phyloP scores from a whole-genome alignment of 2,888 invertebrate species.

The Rhagonycha fulva region DNA sequence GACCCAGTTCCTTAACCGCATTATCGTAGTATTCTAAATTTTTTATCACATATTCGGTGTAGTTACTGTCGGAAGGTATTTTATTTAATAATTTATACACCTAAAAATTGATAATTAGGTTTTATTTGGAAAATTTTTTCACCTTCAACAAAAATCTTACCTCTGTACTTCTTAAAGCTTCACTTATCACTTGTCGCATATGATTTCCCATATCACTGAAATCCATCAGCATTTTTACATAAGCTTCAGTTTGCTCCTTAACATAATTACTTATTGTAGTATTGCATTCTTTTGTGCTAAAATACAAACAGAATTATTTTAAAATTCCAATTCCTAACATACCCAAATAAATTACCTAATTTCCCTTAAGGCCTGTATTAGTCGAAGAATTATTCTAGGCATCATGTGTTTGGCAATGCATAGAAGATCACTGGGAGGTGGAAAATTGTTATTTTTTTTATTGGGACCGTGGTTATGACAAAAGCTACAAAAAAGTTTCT shows the following conservation, averaged over 20 bases:
- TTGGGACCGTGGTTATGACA: slow-evolving; percentile 93
- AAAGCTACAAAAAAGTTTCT: slow-evolving; percentile 65
- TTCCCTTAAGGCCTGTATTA: slow-evolving; percentile 90
- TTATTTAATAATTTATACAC: slow-evolving; percentile 74
- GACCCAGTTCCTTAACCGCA: slow-evolving; percentile 77
- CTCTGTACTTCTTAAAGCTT: slow-evolving; percentile 86
- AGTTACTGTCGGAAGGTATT: slow-evolving; percentile 63
- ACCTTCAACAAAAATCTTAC: slow-evolving; percentile 49
- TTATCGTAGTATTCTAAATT: slow-evolving; percentile 78
- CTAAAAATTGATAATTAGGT: slow-evolving; percentile 53
- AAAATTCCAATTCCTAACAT: neutral
- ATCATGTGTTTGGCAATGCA: slow-evolving; percentile 93
- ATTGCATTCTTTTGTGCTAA: slow-evolving; percentile 54
- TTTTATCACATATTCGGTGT: slow-evolving; percentile 74
- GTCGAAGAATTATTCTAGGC: slow-evolving; percentile 86
- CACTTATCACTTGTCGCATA: slow-evolving; percentile 92
- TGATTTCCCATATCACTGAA: slow-evolving; percentile 96
- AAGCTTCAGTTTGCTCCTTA: slow-evolving; percentile 89
- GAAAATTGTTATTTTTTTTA: slow-evolving; percentile 69
- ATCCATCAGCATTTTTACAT: slow-evolving; percentile 88
- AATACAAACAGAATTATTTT: neutral
- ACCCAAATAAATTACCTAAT: slow-evolving; percentile 61
- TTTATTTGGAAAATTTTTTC: too few species aligned
- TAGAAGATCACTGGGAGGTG: slow-evolving; percentile 85
- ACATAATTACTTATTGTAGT: slow-evolving; percentile 85